Percentiles rank a stretch among this genome's conserved stretches.
phyloP scores from a whole-genome alignment of 1,140 invertebrate species.

The Thaumatotibia leucotreta region DNA sequence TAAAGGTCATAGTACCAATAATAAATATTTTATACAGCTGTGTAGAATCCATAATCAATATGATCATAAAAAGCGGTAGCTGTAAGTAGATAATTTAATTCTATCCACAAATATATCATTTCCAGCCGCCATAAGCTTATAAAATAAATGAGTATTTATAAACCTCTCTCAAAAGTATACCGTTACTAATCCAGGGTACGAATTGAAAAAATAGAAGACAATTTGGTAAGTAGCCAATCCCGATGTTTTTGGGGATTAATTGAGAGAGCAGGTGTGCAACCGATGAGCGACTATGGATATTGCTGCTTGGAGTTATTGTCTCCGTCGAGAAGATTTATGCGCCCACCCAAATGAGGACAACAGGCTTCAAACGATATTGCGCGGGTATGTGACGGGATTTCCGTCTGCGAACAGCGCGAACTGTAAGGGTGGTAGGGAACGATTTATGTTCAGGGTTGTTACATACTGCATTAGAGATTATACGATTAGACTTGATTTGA shows the following conservation, averaged over 20 bases:
- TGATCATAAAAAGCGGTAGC: too few relatives aligned
- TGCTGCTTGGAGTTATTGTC: not conserved
- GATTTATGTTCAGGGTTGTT: too few relatives aligned
- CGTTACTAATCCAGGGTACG: not conserved
- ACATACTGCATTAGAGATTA: too few relatives aligned
- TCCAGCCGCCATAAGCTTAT: not conserved
- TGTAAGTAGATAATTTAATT: too few relatives aligned
- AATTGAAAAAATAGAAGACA: not conserved
- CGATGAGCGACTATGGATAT: not conserved
- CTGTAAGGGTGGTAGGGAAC: not conserved
- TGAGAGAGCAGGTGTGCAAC: not conserved
- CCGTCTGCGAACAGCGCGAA: not conserved
- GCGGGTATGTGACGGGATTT: not conserved
- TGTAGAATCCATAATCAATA: too few relatives aligned
- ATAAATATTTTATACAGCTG: too few relatives aligned
- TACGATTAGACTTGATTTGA: too few relatives aligned
- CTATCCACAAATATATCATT: too few relatives aligned
- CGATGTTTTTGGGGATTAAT: not conserved
- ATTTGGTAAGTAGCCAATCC: not conserved
- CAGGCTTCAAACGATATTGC: not conserved
- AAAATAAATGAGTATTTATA: not conserved
- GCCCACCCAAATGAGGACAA: not conserved
- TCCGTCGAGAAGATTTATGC: not conserved
- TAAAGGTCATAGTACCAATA: too few relatives aligned
- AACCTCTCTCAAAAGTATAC: not conserved